Conservation (phyloP, 2,797 vertebrate species). For the Pipistrellus pygmaeus region DNA sequence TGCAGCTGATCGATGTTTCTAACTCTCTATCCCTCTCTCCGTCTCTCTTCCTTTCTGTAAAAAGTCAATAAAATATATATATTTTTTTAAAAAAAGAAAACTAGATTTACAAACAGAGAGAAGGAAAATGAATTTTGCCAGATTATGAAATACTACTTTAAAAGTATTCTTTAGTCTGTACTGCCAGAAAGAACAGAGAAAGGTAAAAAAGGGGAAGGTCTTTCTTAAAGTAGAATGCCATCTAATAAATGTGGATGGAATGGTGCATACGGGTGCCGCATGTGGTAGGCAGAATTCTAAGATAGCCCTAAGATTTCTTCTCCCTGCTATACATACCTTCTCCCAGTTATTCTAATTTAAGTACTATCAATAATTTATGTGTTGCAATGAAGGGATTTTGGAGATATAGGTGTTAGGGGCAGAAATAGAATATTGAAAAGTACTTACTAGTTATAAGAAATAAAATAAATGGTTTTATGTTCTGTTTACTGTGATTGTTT, state of each 20-base stretch:
- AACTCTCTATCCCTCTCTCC: no score
- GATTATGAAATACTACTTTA: constrained; percentile 3
- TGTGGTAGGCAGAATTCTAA: not conserved
- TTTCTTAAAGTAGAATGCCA: constrained; percentile 42
- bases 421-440: no score
- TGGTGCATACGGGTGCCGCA: not conserved
- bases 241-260: constrained; percentile 26
- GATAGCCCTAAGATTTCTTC: not conserved
- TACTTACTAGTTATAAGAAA: no score
- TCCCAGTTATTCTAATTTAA: not conserved
- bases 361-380: not conserved
- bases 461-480: no score
- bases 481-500: no score
- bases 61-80: no score
- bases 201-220: not conserved
- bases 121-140: not conserved
- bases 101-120: not conserved
- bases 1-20: no score
- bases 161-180: not conserved
- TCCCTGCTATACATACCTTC: not conserved
- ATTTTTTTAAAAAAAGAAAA: not conserved
- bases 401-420: not conserved
- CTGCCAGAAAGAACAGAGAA: constrained; percentile 11
- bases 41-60: no score
- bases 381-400: not conserved